These are phyloP conservation scores for Polymixis flavicincta DNA, from an alignment of 2,888 invertebrate genomes.

Conservation along the genomic window DNA sequence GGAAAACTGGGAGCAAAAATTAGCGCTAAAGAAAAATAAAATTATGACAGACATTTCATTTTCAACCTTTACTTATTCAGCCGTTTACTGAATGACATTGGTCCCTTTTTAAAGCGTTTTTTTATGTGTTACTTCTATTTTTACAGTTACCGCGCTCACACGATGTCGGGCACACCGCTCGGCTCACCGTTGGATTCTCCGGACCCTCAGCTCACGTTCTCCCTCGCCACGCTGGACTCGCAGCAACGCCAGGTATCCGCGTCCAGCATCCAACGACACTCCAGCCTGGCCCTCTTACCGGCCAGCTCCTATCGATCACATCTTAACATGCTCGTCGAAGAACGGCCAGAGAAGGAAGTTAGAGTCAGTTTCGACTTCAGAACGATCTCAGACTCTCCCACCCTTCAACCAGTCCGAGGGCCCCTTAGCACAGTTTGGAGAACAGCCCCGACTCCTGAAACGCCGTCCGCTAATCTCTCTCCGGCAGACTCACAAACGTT, in stretches of 20 bases:
- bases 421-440: slow-evolving; percentile 86
- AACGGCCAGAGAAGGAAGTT: slow-evolving; percentile 86
- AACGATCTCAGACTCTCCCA: slow-evolving; percentile 80
- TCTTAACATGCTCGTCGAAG: slow-evolving; percentile 88
- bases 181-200: slow-evolving; percentile 96
- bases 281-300: slow-evolving; percentile 86
- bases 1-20: background rate
- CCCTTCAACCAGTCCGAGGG: slow-evolving; percentile 84
- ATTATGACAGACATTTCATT: background rate
- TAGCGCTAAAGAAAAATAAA: background rate
- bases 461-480: slow-evolving; percentile 92
- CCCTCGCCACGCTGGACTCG: slow-evolving; percentile 91
- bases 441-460: slow-evolving; percentile 91
- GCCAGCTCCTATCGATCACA: slow-evolving; percentile 89
- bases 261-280: slow-evolving; percentile 87
- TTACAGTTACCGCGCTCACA: slow-evolving; percentile 95
- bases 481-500: slow-evolving; percentile 91
- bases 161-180: slow-evolving; percentile 94
- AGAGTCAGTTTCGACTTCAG: slow-evolving; percentile 87
- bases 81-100: background rate
- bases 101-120: background rate
- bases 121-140: background rate
- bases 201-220: slow-evolving; percentile 92
- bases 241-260: slow-evolving; percentile 92
- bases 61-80: background rate